Base-by-base conservation (phyloP, 2,797 vertebrate genomes). In the Peromyscus eremicus region DNA sequence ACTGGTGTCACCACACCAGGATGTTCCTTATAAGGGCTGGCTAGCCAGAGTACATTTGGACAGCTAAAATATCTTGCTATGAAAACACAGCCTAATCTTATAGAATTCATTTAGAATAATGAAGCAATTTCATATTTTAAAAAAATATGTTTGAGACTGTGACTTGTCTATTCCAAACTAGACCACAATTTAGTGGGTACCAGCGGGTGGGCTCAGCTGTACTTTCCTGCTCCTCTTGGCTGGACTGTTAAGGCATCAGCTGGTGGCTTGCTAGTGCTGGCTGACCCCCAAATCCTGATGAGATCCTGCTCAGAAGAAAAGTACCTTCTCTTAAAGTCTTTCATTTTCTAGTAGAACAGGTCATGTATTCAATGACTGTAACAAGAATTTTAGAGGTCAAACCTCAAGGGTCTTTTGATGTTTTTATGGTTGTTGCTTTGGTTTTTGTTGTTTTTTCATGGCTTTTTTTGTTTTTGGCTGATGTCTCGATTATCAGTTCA, bases 101-200 rank as follows among this genome's bases (percentile, higher is more conserved):
- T 64, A 75, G 43, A 73, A 89, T 93, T 96, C 29, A 46, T 55
- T 93, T 93, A 75, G 88, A 91, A 81, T 79, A 92, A 86, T 43
- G 89, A 89, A 85, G 16, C 40, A 85, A 40, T 17, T 4, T 62
- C 6, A 7, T 92, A 32, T 40, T 77, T 21, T 13, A 6, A 64
- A 71, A 94, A 94, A 46, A n/a, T 37, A 64, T 5, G 1, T 0
- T 55, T 92, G 29, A 29, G 29, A 77, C 29, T 32, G 2, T 73
- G 68, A 29, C 8, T 82, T 46, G 9, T 52, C 1, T 93, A 49
- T 62, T 19, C 4, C 9, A 92, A 92, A 60, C 40, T 37, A 84
- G 9, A 6, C 12, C 2, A 14, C 34, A 62, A 6, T 71, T 25
- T 11, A 25, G 66, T 43, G 13, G 49, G 4, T 13, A 60, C 17